These are phyloP conservation scores for Temnothorax nylanderi DNA, from an alignment of 1,140 invertebrate species.

Conservation along the genomic window DNA sequence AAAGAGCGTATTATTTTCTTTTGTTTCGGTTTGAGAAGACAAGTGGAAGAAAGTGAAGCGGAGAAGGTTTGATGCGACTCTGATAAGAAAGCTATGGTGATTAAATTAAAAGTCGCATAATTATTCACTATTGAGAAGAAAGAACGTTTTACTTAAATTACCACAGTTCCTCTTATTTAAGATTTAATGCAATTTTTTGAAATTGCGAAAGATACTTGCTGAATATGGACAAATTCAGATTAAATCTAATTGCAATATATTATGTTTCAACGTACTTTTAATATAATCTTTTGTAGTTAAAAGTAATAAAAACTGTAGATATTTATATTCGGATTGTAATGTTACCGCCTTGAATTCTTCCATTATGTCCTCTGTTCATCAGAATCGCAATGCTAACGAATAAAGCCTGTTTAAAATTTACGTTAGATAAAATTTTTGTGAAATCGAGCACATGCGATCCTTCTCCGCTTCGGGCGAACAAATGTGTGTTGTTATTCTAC, in stretches of 20 bases:
- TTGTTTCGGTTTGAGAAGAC: conserved; percentile 23
- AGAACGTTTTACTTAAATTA: background rate
- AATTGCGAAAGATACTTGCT: background rate
- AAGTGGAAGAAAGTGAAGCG: conserved; percentile 39
- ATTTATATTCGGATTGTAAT: background rate
- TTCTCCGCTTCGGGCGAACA: conserved; percentile 65
- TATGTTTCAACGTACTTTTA: background rate
- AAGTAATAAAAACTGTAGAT: background rate
- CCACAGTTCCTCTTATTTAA: background rate
- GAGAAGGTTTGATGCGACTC: conserved; percentile 47
- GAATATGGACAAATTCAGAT: background rate
- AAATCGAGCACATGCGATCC: conserved; percentile 32
- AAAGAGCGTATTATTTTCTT: conserved; percentile 14
- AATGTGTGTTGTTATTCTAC: conserved; percentile 81
- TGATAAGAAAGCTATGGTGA: background rate
- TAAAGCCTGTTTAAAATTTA: background rate
- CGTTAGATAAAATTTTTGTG: background rate
- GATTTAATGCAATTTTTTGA: background rate
- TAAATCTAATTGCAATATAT: background rate
- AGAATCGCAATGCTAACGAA: background rate
- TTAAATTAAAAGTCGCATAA: conserved; percentile 2
- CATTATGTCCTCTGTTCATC: background rate
- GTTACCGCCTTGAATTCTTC: background rate
- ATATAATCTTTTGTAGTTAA: conserved; percentile 3
- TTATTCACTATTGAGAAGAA: background rate